Percentiles rank a stretch among this genome's conserved stretches.
phyloP scores from a whole-genome alignment of 2,113 vertebrate species.

The Eurypyga helias region DNA sequence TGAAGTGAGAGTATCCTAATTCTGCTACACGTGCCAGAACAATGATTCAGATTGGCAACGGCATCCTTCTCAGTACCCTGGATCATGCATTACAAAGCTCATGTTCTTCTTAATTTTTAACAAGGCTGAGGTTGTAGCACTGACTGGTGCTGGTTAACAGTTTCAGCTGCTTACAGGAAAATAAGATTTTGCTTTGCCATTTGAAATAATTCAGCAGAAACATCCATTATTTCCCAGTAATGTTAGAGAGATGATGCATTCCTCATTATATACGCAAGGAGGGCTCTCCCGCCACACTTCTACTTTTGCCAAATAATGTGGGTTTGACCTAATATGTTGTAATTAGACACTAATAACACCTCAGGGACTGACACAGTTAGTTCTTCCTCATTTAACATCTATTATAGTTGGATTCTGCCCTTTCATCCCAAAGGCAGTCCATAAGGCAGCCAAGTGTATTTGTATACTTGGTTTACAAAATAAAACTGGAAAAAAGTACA shows the following conservation, averaged over 20 bases:
- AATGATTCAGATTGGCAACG: background rate
- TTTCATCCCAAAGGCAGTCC: background rate
- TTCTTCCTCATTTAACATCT: background rate
- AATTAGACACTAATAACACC: background rate
- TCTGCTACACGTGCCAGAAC: background rate
- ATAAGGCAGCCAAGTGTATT: background rate
- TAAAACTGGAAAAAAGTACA: background rate
- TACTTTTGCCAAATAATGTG: background rate
- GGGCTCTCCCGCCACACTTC: background rate
- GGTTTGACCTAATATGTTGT: background rate
- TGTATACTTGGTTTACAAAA: background rate
- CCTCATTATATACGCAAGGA: background rate
- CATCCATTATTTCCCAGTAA: background rate
- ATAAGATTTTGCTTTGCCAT: background rate
- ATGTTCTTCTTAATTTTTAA: background rate
- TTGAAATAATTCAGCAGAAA: background rate
- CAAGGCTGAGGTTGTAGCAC: background rate
- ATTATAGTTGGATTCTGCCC: background rate
- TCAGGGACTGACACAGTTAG: background rate
- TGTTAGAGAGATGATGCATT: background rate
- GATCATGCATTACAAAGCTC: background rate
- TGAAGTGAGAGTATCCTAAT: background rate
- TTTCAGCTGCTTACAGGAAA: background rate
- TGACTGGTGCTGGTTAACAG: background rate
- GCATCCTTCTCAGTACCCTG: background rate